Percentiles rank a stretch among this genome's conserved stretches.
Conservation (phyloP, 2,888 invertebrate species). For the Phyllotreta striolata region DNA sequence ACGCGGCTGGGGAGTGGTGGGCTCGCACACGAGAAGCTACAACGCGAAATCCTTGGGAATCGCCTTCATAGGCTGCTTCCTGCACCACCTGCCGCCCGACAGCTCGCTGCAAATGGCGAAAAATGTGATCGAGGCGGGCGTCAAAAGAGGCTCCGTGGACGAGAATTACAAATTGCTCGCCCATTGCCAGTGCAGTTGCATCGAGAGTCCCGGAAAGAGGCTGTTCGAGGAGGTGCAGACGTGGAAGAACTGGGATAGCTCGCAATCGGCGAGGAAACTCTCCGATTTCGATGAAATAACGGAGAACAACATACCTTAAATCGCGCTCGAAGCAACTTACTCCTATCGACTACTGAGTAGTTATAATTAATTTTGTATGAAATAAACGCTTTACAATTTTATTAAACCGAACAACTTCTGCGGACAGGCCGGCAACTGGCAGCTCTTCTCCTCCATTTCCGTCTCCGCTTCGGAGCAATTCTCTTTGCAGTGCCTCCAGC, state of each 20-base stretch:
- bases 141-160: slow-evolving; percentile 61
- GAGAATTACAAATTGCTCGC: slow-evolving; percentile 63
- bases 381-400: slow-evolving; percentile 40
- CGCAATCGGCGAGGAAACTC: slow-evolving; percentile 3
- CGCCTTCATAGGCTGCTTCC: slow-evolving; percentile 64
- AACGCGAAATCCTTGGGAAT: slow-evolving; percentile 64
- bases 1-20: slow-evolving; percentile 65
- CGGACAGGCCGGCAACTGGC: slow-evolving; percentile 63
- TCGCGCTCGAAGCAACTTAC: background rate
- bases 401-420: slow-evolving; percentile 57
- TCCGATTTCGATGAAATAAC: background rate
- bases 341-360: background rate
- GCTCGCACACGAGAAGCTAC: slow-evolving; percentile 65
- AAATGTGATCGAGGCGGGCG: slow-evolving; percentile 61
- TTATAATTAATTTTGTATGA: background rate
- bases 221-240: slow-evolving; percentile 64
- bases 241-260: slow-evolving; percentile 62
- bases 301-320: slow-evolving; percentile 12
- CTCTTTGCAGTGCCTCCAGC: slow-evolving; percentile 65
- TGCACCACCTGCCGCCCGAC: slow-evolving; percentile 59
- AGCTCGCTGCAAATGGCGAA: slow-evolving; percentile 61
- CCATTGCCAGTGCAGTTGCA: slow-evolving; percentile 64
- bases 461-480: slow-evolving; percentile 61
- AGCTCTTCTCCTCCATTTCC: slow-evolving; percentile 64
- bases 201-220: slow-evolving; percentile 64